Base-by-base conservation (phyloP, 2,113 vertebrate genomes). In the Peromyscus leucopus region DNA sequence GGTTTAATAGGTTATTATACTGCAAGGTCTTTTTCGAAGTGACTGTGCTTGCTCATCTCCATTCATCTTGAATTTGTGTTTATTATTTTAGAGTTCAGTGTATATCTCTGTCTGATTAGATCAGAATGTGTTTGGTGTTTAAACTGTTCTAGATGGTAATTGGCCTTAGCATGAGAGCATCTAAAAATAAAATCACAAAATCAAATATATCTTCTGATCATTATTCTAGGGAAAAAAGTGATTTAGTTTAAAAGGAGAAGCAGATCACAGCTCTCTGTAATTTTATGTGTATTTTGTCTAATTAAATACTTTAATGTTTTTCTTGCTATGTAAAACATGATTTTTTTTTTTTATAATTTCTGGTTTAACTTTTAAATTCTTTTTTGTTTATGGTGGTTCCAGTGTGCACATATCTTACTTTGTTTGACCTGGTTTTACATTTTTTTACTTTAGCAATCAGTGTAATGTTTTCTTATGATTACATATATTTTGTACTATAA, bases 11-110 rank as follows among this genome's bases (percentile, higher is more conserved):
- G 92, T 96, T 94, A 90, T 96, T 96, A 94, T 55, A 88, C n/a
- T 86, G 87, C 74, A 97, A 96, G 83, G 94, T 95, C 91, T 93
- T 97, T 39, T 96, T 97, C 89, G 92, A 95, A 98, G 85, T 93
- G 71, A 24, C 74, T 94, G 8, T 84, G 48, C 80, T 97, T 93
- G 46, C 65, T 96, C 97, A 96, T 96, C 88, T 97, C 71, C 93
- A 89, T 97, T 96, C 93, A 96, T 96, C 71, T 82, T 94, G 78
- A 97, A 90, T 96, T 93, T 90, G 61, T 94, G 31, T 96, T 98
- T 97, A 96, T 97, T 95, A 82, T 96, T 97, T 97, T 96, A 24
- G 85, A 97, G 57, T 97, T 96, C 83, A 93, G 31, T 98, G 94
- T 96, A 80, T 92, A 80, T 95, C 55, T 96, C 67, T 74, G 74